Evolutionary conservation across 1,140 invertebrate genomes (phyloP), one percentile per base, ranked within the genome.

Genomic region (Dysdera silvatica): DNA sequence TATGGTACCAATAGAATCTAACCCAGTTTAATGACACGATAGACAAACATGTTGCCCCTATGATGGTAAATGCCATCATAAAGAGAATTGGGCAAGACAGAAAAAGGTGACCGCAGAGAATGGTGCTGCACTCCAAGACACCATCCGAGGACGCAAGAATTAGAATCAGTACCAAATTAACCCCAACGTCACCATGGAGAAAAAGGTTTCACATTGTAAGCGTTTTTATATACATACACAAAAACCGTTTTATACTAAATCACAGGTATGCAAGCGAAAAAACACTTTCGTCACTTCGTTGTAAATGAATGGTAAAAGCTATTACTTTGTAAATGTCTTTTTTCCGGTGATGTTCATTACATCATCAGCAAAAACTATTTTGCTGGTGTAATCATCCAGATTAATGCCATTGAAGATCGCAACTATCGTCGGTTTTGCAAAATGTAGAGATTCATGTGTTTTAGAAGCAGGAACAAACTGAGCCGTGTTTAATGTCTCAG

Each of bases 301-400:
- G 43, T 18, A 45, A 45, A 45, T 18, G 18, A 45, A 18, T 1
- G 18, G 8, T 45, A 45, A 45, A 45, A 18, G 8, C 43, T n/a
- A n/a, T 61, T 53, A 61, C 59, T 49, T 40, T 14, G 3, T 43
- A 16, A 61, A 61, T 0, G 23, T 12, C 16, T 62, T 62, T 0
- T 14, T n/a, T 16, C 43, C n/a, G 23, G 14, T 14, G 12, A 61
- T 48, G 14, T 14, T 5, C 0, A 20, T 5, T 24, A 7, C 4
- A 24, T 55, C 20, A 37, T 55, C 52, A 7, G 16, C 32, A 0
- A 55, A n/a, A 29, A 55, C 61, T 18, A 62, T 43, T 4, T 35
- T 29, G 8, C 23, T 47, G 3, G 31, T 16, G 1, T 43, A 33
- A 6, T 10, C 16, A 6, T 20, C 28, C 10, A 54, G 28, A 18